Evolutionary conservation across 2,888 invertebrate genomes (phyloP), one percentile per base, ranked within the genome.

Genomic region (Athripsodes cinereus): DNA sequence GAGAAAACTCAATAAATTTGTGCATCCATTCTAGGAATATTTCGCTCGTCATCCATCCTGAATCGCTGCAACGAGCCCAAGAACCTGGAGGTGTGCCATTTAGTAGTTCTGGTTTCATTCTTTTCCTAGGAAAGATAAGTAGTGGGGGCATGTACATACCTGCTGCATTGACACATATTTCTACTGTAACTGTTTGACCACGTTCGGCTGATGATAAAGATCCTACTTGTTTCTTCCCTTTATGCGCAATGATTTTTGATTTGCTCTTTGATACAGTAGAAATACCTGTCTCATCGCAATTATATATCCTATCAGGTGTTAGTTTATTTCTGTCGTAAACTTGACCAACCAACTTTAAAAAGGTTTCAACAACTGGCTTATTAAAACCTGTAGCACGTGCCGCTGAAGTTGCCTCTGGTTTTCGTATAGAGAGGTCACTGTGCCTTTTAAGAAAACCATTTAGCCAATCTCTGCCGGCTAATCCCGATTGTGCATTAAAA

Each of bases 201-300:
- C 46, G 13, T 46, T 46, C 46, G 6, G 46, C 46, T 46, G 46
- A 46, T 11, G 46, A 16, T 11, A 46, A 16, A 8, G 46, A 46
- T 5, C 46, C 52, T 5, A 34, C 52, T n/a, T 49, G 49, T 49
- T 49, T 49, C n/a, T 20, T 11, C 8, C 49, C 49, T n/a, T 49
- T 49, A 19, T 20, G 3, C 8, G 49, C 19, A 20, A 49, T 19
- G 10, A 49, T 49, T 49, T 21, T 49, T 11, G 20, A 19, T n/a
- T 49, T 49, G 8, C 19, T 20, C 20, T 49, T 49, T 6, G 49
- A 18, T 8, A 49, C 49, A 10, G 8, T 10, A 8, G 49, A 49
- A 10, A 49, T 49, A 20, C 49, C 49, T 5, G 49, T 49, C 21
- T 49, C 49, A 18, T 49, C 49, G n/a, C 49, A 49, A 18, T 49